Conservation (phyloP, 2,113 vertebrate species). For the Dinomys branickii region DNA sequence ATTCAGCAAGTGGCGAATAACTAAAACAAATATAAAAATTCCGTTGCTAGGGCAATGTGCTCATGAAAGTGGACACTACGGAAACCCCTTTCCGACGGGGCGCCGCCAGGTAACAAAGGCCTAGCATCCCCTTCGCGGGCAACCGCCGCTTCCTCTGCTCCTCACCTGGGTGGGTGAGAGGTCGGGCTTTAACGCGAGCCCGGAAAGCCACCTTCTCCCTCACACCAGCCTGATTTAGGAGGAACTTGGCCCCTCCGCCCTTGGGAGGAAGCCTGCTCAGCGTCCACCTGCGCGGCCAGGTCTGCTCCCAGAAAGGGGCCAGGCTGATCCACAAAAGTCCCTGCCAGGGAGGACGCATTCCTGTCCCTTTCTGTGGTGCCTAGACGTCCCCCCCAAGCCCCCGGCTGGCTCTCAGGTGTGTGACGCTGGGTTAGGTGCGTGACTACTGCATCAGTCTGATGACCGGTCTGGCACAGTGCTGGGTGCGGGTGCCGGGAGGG, state of each 20-base stretch:
- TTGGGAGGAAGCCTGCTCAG: constrained; percentile 75
- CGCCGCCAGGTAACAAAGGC: constrained; percentile 64
- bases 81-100: constrained; percentile 62
- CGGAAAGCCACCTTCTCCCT: too few species aligned
- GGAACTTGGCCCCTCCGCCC: constrained; percentile 73
- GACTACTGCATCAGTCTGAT: too few species aligned
- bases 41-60: constrained; percentile 59
- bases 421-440: not conserved
- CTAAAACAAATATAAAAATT: constrained; percentile 67
- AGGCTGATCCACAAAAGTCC: constrained; percentile 43
- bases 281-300: constrained; percentile 59
- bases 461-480: too few species aligned
- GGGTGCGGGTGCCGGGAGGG: too few species aligned
- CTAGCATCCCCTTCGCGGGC: constrained; percentile 27
- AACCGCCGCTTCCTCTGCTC: constrained; percentile 66
- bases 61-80: constrained; percentile 5
- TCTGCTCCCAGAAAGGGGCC: constrained; percentile 50
- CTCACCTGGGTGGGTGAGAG: constrained; percentile 76
- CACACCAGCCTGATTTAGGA: too few species aligned
- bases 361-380: not conserved
- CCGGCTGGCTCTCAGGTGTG: not conserved
- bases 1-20: constrained; percentile 63
- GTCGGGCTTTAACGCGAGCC: constrained; percentile 82
- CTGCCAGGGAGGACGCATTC: constrained; percentile 45
- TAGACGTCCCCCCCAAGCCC: not conserved